Percentiles rank a stretch among this genome's conserved stretches.
Conservation (phyloP, 2,113 vertebrate species). For the Zosterops borbonicus region DNA sequence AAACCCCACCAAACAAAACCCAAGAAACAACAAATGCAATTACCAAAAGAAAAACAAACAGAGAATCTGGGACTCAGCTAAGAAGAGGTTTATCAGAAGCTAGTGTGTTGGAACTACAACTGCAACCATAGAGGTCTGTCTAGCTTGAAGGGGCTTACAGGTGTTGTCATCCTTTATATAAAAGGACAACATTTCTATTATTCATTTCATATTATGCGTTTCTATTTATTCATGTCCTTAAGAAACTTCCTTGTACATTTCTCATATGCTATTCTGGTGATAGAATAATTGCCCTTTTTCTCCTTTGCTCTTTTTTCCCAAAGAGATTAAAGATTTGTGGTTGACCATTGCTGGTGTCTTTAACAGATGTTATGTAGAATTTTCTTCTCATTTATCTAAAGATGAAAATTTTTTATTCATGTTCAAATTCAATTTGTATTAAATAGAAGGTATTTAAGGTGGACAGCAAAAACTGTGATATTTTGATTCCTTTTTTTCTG, state of each 20-base stretch:
- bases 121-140: background rate
- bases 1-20: background rate
- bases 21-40: background rate
- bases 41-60: background rate
- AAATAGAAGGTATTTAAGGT: background rate
- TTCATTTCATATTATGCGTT: background rate
- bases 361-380: background rate
- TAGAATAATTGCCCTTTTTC: background rate
- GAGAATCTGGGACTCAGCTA: background rate
- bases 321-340: background rate
- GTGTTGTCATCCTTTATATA: background rate
- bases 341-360: background rate
- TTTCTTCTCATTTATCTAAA: background rate
- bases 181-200: too few species aligned
- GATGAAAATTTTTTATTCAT: background rate
- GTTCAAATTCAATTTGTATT: background rate
- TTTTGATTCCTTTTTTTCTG: background rate
- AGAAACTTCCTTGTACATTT: background rate
- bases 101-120: background rate
- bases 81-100: background rate
- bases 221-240: background rate
- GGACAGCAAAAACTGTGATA: background rate
- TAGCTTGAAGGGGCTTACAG: background rate
- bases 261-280: background rate
- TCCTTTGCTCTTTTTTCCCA: rapidly evolving